Percentiles rank a stretch among this genome's conserved stretches.
phyloP scores from a whole-genome alignment of 2,113 vertebrate species.

The Hymenochirus boettgeri region DNA sequence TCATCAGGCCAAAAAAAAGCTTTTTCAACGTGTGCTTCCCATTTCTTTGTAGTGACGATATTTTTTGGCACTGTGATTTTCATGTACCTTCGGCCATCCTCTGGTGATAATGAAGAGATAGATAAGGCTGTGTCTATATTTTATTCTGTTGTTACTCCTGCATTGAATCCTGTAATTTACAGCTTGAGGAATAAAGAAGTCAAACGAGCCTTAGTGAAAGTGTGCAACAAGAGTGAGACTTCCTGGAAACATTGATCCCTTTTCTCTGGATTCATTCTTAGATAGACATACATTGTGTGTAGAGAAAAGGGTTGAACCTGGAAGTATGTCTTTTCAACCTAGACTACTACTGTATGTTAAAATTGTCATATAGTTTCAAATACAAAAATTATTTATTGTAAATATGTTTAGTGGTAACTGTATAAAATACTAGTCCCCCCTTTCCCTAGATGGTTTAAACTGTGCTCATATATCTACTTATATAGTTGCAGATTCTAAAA shows the following conservation, averaged over 20 bases:
- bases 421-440: too few species aligned
- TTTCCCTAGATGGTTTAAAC: too few species aligned
- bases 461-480: too few species aligned
- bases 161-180: constrained; percentile 48
- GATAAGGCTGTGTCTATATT: constrained; percentile 48
- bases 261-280: too few species aligned
- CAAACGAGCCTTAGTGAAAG: constrained; percentile 42
- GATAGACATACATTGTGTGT: too few species aligned
- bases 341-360: too few species aligned
- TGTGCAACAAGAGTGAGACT: neutral
- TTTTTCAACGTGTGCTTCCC: constrained; percentile 37
- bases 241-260: neutral
- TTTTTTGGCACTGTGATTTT: constrained; percentile 41
- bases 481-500: too few species aligned
- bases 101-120: constrained; percentile 22
- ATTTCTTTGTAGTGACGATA: constrained; percentile 27
- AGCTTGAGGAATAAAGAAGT: constrained; percentile 51
- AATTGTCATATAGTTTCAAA: too few species aligned
- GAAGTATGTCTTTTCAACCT: too few species aligned
- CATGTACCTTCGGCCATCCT: constrained; percentile 29
- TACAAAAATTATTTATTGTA: too few species aligned
- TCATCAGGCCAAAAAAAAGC: constrained; percentile 18
- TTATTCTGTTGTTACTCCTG: constrained; percentile 48
- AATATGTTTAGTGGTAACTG: too few species aligned
- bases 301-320: too few species aligned